phyloP scores from a whole-genome alignment of 2,113 vertebrate species.

The Setophaga petechia region DNA sequence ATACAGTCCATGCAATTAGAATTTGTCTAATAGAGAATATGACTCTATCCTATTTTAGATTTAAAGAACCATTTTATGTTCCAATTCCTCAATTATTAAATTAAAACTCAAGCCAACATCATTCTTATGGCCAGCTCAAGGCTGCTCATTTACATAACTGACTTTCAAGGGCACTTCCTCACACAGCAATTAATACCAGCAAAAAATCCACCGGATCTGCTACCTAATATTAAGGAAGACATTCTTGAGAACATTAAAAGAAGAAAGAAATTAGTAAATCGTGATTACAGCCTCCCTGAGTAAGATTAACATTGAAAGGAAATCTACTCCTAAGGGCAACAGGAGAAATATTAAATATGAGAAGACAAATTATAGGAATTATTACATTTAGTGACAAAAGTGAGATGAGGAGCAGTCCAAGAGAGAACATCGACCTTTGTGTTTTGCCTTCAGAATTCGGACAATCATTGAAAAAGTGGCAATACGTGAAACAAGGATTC shows the following conservation, averaged over 20 bases:
- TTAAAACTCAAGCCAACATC: conserved; percentile 29
- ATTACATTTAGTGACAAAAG: not conserved
- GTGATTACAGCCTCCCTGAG: not conserved
- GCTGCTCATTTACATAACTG: conserved; percentile 52
- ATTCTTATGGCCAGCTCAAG: conserved; percentile 39
- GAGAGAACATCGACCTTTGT: not conserved
- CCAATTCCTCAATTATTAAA: conserved; percentile 44
- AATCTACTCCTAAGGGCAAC: not conserved
- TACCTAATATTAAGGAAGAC: not conserved
- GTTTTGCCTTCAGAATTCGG: not conserved
- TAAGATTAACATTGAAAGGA: not conserved
- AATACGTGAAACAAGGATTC: not conserved
- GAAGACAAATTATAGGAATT: not conserved
- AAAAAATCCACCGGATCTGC: not conserved
- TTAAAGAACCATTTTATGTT: conserved; percentile 42
- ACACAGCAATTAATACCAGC: not conserved
- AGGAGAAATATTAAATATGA: not conserved
- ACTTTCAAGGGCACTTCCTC: conserved; percentile 57
- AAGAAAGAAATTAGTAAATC: not conserved
- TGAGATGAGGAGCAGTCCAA: not conserved
- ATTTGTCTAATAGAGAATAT: conserved; percentile 24
- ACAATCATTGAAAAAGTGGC: not conserved
- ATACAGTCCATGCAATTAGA: not conserved
- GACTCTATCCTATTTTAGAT: not conserved
- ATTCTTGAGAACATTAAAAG: conserved; percentile 2